Evolutionary conservation across 2,113 vertebrate genomes (phyloP).

Genomic region (Cardinalis cardinalis): DNA sequence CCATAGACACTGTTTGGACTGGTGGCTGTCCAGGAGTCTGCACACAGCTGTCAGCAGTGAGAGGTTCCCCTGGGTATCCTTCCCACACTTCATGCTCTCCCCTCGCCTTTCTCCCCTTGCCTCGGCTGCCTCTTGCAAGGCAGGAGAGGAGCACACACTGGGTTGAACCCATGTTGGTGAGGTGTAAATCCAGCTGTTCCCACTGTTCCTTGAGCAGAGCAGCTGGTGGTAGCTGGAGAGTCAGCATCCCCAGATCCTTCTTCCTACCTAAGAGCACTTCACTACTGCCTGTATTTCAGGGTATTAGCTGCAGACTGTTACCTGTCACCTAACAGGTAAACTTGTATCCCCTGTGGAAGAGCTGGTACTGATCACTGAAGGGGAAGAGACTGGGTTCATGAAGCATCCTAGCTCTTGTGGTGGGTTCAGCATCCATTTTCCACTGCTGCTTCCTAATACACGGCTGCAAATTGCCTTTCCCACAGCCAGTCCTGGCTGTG

Average conservation of each 20-base stretch:
- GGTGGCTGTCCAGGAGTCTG: background rate
- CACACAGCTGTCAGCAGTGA: accelerated
- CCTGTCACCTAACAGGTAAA: background rate
- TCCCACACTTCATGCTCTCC: background rate
- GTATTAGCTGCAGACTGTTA: background rate
- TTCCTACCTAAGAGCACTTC: background rate
- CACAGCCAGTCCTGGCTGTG: background rate
- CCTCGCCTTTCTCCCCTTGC: background rate
- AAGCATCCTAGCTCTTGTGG: background rate
- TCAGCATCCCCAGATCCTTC: background rate
- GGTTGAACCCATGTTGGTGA: background rate
- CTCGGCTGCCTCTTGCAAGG: background rate
- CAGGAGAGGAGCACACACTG: background rate
- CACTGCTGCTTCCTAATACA: background rate
- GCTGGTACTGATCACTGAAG: background rate
- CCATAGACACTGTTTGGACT: background rate
- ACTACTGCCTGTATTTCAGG: background rate
- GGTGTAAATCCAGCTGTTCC: background rate
- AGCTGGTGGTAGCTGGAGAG: background rate
- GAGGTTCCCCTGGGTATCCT: accelerated
- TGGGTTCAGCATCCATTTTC: accelerated
- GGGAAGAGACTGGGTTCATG: background rate
- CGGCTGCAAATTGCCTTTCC: background rate
- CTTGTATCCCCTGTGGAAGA: background rate
- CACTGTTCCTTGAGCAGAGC: background rate